Evolutionary conservation across 2,113 vertebrate genomes (phyloP).

Genomic region (Cryptotis parvus): DNA sequence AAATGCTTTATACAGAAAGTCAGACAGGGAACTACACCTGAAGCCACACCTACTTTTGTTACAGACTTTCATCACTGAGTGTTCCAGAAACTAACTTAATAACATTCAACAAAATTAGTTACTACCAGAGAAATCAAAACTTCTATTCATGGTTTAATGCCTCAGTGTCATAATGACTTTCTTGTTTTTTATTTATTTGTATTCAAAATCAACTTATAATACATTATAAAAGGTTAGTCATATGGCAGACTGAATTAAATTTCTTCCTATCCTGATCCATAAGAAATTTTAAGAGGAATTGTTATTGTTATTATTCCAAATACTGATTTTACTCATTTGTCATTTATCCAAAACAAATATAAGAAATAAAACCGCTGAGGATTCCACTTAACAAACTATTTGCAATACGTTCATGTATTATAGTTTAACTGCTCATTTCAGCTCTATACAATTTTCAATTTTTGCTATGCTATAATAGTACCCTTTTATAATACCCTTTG

Average conservation of each 20-base stretch:
- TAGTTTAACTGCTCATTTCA: slow-evolving; percentile 1
- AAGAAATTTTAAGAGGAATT: background rate
- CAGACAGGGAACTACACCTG: background rate
- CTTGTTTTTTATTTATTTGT: background rate
- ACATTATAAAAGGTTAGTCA: background rate
- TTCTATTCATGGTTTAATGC: background rate
- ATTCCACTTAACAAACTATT: background rate
- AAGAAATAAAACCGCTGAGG: slow-evolving; percentile 1
- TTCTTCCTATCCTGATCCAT: background rate
- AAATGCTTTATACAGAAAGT: background rate
- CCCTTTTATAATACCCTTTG: slow-evolving; percentile 17
- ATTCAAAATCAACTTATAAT: background rate
- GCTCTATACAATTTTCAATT: background rate
- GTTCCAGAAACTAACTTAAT: background rate
- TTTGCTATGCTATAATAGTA: background rate
- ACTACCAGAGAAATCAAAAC: slow-evolving; percentile 36
- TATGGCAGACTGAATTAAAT: background rate
- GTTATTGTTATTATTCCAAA: background rate
- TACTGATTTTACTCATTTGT: background rate
- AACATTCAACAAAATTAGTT: background rate
- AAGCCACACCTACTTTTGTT: background rate
- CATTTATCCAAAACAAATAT: slow-evolving; percentile 13
- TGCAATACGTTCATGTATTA: background rate
- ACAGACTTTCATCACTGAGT: background rate
- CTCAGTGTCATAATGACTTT: background rate